A percentile compares a stretch with the other conserved stretches of the same genome.
These are phyloP conservation scores for Cryptotermes secundus DNA, from an alignment of 1,140 invertebrate genomes.

Conservation along the genomic window DNA sequence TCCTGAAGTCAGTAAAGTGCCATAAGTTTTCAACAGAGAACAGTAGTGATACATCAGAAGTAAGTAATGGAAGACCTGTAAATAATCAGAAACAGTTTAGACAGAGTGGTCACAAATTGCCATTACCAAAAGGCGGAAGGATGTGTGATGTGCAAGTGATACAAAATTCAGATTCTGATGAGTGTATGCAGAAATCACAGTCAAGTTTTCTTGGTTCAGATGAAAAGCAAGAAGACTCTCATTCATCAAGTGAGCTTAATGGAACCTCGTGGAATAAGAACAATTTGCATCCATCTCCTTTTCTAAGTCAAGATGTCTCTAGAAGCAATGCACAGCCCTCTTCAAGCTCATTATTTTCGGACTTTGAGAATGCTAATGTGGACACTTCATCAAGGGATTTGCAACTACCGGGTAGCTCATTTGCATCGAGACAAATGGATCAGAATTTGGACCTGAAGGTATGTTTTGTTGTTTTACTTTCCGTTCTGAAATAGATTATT, in stretches of 20 bases:
- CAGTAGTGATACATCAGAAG: background rate
- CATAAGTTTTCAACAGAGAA: background rate
- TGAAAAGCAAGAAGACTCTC: background rate
- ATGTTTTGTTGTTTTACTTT: background rate
- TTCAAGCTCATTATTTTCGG: background rate
- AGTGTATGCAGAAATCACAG: background rate
- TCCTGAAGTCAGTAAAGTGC: background rate
- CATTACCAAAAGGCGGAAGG: background rate
- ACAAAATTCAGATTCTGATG: background rate
- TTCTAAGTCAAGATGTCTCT: background rate
- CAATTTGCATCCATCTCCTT: too few relatives aligned
- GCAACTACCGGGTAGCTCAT: background rate
- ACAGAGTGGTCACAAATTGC: background rate
- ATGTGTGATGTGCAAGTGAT: background rate
- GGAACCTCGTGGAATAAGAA: too few relatives aligned
- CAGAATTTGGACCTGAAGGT: background rate
- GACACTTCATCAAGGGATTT: background rate
- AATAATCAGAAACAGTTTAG: background rate
- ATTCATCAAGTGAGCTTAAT: background rate
- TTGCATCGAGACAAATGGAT: background rate
- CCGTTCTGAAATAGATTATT: too few relatives aligned
- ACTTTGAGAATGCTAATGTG: background rate
- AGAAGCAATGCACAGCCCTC: background rate
- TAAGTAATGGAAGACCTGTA: background rate
- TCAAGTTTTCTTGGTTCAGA: background rate